These are phyloP conservation scores for Strigamia maritima DNA, from an alignment of 2,888 invertebrate genomes.

Conservation along the genomic window DNA sequence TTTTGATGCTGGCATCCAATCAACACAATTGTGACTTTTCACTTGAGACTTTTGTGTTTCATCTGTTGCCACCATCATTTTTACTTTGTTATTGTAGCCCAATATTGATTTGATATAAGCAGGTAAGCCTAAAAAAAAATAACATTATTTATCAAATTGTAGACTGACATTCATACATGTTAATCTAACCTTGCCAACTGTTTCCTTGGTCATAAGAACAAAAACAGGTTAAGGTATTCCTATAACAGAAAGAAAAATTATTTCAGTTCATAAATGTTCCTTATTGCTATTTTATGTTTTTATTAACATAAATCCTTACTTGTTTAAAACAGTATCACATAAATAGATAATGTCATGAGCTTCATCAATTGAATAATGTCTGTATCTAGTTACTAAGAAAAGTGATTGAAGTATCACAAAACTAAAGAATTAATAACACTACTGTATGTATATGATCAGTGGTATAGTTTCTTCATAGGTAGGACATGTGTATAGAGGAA, in stretches of 20 bases:
- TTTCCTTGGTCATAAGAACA: neutral
- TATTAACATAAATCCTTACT: neutral
- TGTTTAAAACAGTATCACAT: neutral
- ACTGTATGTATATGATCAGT: no score
- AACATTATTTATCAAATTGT: no score
- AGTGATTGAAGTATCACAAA: neutral
- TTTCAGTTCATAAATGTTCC: neutral
- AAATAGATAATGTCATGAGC: neutral
- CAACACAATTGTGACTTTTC: neutral
- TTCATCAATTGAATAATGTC: neutral
- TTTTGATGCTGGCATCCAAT: neutral
- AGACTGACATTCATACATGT: neutral
- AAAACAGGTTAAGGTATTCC: neutral
- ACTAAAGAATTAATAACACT: no score
- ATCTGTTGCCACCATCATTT: neutral
- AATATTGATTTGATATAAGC: neutral
- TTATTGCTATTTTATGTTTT: neutral
- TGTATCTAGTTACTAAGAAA: neutral
- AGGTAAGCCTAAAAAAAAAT: neutral
- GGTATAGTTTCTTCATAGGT: no score
- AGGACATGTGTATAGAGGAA: no score
- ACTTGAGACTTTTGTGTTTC: neutral
- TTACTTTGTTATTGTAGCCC: neutral
- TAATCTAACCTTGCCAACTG: neutral
- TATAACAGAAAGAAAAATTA: neutral